A percentile compares a stretch with the other conserved stretches of the same genome.
Evolutionary conservation across 2,113 vertebrate species (phyloP).

Genomic region (Polypterus senegalus): DNA sequence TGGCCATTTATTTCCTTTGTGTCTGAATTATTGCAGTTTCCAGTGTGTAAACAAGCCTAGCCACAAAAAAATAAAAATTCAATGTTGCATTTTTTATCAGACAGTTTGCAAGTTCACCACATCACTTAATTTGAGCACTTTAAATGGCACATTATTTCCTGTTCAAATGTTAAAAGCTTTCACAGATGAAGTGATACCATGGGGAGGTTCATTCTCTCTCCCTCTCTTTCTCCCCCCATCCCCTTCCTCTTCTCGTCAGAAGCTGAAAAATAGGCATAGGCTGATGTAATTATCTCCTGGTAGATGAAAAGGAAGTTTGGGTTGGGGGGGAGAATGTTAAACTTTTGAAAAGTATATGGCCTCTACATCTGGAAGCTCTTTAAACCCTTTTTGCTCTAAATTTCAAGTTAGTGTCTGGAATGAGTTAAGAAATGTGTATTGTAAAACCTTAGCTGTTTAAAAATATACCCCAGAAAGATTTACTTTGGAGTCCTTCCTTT

Average conservation of each 20-base stretch:
- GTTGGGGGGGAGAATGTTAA: slow-evolving; percentile 16
- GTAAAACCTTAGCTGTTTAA: not conserved
- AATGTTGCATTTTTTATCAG: too few species aligned
- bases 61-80: too few species aligned
- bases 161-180: not conserved
- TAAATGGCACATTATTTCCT: slow-evolving; percentile 9
- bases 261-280: slow-evolving; percentile 17
- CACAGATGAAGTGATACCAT: slow-evolving; percentile 10
- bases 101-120: too few species aligned
- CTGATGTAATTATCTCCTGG: slow-evolving; percentile 23
- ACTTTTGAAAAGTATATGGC: slow-evolving; percentile 34
- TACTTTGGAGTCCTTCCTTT: slow-evolving; percentile 24
- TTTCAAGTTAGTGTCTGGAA: slow-evolving; percentile 33
- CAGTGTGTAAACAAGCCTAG: too few species aligned
- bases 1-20: too few species aligned
- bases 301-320: slow-evolving; percentile 35
- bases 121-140: slow-evolving; percentile 8
- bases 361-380: slow-evolving; percentile 48
- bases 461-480: slow-evolving; percentile 30
- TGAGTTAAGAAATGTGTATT: slow-evolving; percentile 28
- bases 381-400: slow-evolving; percentile 24
- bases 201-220: not conserved
- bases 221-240: too few species aligned
- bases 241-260: slow-evolving; percentile 1
- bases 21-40: too few species aligned